phyloP scores from a whole-genome alignment of 2,888 invertebrate species.

The Nomada ferruginata region DNA sequence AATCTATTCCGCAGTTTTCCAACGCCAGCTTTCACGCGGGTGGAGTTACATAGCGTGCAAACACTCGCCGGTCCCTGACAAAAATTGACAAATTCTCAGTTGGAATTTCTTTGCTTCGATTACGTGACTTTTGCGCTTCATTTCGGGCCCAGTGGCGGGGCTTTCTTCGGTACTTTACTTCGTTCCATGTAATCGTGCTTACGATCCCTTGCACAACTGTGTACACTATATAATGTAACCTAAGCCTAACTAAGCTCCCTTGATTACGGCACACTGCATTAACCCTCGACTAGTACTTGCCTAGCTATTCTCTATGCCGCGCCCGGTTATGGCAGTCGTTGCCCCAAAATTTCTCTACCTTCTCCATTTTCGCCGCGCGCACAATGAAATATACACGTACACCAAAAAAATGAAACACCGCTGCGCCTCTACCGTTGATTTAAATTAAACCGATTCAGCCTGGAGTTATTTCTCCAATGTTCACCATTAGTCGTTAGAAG shows the following conservation, averaged over 20 bases:
- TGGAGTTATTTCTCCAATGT: neutral
- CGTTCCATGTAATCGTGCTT: slow-evolving; percentile 7
- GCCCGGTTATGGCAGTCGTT: slow-evolving; percentile 19
- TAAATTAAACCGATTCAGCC: neutral
- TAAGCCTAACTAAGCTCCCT: slow-evolving; percentile 38
- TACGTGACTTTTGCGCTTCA: neutral
- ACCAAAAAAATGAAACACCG: neutral
- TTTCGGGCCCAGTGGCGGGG: neutral
- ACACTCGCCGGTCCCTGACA: neutral
- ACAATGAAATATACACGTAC: neutral
- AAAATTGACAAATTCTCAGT: neutral
- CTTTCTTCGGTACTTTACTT: neutral
- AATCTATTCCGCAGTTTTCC: slow-evolving; percentile 11
- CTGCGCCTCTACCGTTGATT: neutral
- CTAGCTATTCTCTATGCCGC: neutral
- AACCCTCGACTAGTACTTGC: slow-evolving; percentile 27
- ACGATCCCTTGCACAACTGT: slow-evolving; percentile 21
- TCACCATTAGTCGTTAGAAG: neutral
- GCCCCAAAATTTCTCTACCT: slow-evolving; percentile 1
- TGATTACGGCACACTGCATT: slow-evolving; percentile 21
- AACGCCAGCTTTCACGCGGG: neutral
- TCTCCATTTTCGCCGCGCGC: neutral
- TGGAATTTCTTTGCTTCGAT: neutral
- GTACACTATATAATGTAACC: slow-evolving; percentile 22
- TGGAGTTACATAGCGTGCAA: neutral